phyloP scores from a whole-genome alignment of 2,888 invertebrate species.

The Eristalis intricaria region DNA sequence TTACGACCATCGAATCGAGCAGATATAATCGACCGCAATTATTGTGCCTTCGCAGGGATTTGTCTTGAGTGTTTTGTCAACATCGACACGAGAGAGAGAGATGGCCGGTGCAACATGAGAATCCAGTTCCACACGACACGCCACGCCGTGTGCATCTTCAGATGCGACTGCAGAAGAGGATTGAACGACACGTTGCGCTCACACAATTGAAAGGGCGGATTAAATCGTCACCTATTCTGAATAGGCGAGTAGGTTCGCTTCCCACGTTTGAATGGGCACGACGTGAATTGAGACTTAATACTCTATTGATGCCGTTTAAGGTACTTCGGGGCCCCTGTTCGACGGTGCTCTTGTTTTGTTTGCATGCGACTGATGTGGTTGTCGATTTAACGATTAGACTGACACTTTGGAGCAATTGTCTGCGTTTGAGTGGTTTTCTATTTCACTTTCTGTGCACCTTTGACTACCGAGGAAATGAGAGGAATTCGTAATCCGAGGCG shows the following conservation, averaged over 20 bases:
- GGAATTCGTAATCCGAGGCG: conserved; percentile 2
- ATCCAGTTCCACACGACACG: conserved; percentile 1
- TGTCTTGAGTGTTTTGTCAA: conserved; percentile 59
- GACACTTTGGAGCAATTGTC: conserved; percentile 58
- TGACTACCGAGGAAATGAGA: neutral
- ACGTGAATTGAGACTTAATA: conserved; percentile 53
- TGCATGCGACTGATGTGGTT: conserved; percentile 21
- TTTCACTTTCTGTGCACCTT: conserved; percentile 2
- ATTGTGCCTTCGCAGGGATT: conserved; percentile 27
- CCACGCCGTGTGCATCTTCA: conserved; percentile 8
- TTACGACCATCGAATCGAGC: conserved; percentile 54
- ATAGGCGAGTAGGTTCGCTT: conserved; percentile 31
- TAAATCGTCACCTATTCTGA: conserved; percentile 19
- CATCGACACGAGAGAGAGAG: conserved; percentile 20
- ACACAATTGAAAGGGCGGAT: conserved; percentile 45
- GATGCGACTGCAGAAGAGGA: too few species aligned
- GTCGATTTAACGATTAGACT: conserved; percentile 61
- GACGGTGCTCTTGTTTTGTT: conserved; percentile 4
- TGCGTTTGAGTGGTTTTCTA: neutral
- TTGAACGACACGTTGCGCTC: conserved; percentile 17
- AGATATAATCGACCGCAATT: conserved; percentile 63
- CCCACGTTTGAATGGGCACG: conserved; percentile 49
- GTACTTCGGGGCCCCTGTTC: neutral
- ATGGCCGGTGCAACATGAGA: conserved; percentile 25
- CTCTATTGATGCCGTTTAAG: conserved; percentile 39